Evolutionary conservation across 2,113 vertebrate genomes (phyloP).

Genomic region (Hemicordylus capensis): DNA sequence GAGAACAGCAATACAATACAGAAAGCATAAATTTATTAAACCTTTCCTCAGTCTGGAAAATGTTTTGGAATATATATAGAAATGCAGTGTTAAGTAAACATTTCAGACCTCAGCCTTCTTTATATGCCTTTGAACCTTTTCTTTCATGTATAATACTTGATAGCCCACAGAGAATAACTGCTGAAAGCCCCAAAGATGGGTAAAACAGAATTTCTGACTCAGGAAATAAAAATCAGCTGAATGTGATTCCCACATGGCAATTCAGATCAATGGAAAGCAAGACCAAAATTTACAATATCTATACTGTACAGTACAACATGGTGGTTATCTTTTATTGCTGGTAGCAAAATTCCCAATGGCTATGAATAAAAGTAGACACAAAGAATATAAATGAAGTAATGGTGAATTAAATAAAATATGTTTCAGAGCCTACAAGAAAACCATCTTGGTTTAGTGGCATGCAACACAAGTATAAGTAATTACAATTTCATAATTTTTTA

Average conservation of each 20-base stretch:
- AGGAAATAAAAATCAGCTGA: slow-evolving; percentile 85
- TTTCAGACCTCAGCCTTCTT: slow-evolving; percentile 76
- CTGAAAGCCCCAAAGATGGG: slow-evolving; percentile 80
- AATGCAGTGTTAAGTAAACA: slow-evolving; percentile 77
- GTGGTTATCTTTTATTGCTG: slow-evolving; percentile 75
- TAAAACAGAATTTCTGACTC: slow-evolving; percentile 86
- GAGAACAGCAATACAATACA: slow-evolving; percentile 53
- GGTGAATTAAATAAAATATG: slow-evolving; percentile 63
- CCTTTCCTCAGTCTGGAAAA: slow-evolving; percentile 73
- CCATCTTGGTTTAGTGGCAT: slow-evolving; percentile 50
- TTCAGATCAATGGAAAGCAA: slow-evolving; percentile 82
- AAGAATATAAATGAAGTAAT: slow-evolving; percentile 69
- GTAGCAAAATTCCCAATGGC: slow-evolving; percentile 78
- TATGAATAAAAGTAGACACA: slow-evolving; percentile 62
- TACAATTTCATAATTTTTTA: background rate
- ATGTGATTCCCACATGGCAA: slow-evolving; percentile 80
- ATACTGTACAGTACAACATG: slow-evolving; percentile 73
- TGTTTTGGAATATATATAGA: slow-evolving; percentile 71
- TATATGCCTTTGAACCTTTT: slow-evolving; percentile 81
- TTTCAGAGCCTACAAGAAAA: slow-evolving; percentile 48
- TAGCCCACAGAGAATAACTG: slow-evolving; percentile 76
- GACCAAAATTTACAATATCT: slow-evolving; percentile 81
- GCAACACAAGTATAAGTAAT: background rate
- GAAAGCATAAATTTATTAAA: slow-evolving; percentile 68
- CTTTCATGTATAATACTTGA: slow-evolving; percentile 82